phyloP scores from a whole-genome alignment of 2,113 vertebrate species.

The Dicerorhinus sumatrensis region DNA sequence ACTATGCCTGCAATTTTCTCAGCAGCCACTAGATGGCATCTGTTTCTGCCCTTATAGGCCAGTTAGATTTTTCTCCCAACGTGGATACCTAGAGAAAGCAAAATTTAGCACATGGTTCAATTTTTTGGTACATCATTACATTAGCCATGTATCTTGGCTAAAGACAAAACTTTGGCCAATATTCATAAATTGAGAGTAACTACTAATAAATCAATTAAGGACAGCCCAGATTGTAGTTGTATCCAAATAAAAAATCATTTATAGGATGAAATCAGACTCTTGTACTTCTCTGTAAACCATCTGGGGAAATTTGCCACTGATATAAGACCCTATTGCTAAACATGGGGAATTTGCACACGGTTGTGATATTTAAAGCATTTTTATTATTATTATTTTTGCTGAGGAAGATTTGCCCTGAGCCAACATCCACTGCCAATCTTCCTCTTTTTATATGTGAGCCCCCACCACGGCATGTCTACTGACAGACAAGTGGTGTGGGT shows the following conservation, averaged over 20 bases:
- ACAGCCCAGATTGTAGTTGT: neutral
- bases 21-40: neutral
- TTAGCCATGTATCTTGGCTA: neutral
- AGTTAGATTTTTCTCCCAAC: neutral
- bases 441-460: no score
- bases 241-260: neutral
- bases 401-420: no score
- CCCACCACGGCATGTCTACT: no score
- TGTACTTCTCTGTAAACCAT: neutral
- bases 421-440: no score
- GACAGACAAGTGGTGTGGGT: no score
- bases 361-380: neutral
- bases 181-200: neutral
- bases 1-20: neutral
- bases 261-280: neutral
- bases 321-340: neutral
- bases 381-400: no score
- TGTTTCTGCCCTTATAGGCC: neutral
- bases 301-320: neutral
- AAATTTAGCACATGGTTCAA: neutral
- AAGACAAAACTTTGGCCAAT: neutral
- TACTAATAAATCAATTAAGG: slow-evolving; percentile 18
- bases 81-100: neutral
- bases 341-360: neutral
- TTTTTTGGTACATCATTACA: neutral